Evolutionary conservation across 2,888 invertebrate genomes (phyloP), one percentile per base, ranked within the genome.

Genomic region (Cyclophora albipunctata): DNA sequence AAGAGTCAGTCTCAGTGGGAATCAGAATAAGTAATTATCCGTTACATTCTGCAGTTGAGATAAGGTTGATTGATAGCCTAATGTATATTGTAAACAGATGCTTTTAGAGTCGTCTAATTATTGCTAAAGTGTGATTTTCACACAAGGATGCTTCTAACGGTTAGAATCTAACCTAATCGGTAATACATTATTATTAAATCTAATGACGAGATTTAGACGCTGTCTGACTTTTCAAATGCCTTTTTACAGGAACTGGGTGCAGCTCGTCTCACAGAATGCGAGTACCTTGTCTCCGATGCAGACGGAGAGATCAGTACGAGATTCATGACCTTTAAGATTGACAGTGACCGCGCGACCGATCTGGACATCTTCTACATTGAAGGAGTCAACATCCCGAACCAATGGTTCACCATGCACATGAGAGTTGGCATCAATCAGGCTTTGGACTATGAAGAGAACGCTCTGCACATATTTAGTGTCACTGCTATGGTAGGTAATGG

Each of bases 401-500:
- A 75, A 34, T 73, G 78, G 79, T 69, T 66, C 57, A 58, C 59
- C 48, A 78, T 89, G 81, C 66, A 67, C 45, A 82, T 87, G 78
- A 80, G 77, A 2, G 55, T 84, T 1, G 67, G 71, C 1, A 61
- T 82, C 6, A 70, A 66, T 3, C 44, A 62, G 3, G 57, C 82
- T 3, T 66, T 90, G 2, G 72, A 90, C 59, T 90, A 80, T 50
- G 90, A 89, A 52, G 69, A 71, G 2, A 89, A 80, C 45, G 82
- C 88, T 0, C 75, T 91, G 7, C 91, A 92, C 62, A 87, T 90
- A 53, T 90, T 92, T 56, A 70, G 75, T 49, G 83, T 91, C 2
- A 81, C 73, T 41, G 92, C 90, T n/a, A 68, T 61, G 63, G 92
- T 92, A 70, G 81, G 84, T 73, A 20, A 20, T 20, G 20, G 20